Evolutionary conservation across 2,888 invertebrate species (phyloP).

Genomic region (Acrobasis suavella): DNA sequence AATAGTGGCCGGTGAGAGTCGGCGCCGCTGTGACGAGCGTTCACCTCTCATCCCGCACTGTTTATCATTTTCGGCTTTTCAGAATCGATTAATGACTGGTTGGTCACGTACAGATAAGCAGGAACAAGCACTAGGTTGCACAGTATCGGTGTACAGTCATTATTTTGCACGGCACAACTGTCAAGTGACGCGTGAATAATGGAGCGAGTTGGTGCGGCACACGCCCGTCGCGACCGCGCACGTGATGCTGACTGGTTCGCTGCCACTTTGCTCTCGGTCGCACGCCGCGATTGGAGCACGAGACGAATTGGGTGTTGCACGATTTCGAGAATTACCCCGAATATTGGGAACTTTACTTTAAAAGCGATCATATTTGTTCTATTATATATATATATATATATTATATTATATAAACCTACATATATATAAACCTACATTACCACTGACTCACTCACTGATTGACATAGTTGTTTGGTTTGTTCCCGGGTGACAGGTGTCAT

Average conservation of each 20-base stretch:
- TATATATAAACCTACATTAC: too few species aligned
- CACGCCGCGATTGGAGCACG: constrained; percentile 57
- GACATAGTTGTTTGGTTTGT: too few species aligned
- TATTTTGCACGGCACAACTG: constrained; percentile 70
- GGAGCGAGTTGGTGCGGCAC: constrained; percentile 44
- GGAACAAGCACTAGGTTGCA: constrained; percentile 68
- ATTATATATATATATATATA: too few species aligned
- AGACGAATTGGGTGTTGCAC: constrained; percentile 59
- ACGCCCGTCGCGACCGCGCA: constrained; percentile 65
- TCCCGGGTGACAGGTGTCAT: too few species aligned
- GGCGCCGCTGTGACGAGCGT: constrained; percentile 80
- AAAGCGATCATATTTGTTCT: too few species aligned
- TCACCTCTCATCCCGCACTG: constrained; percentile 76
- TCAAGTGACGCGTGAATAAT: constrained; percentile 75
- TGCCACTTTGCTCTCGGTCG: constrained; percentile 50
- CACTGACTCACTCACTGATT: too few species aligned
- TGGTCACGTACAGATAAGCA: constrained; percentile 54
- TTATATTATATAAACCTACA: too few species aligned
- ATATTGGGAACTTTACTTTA: background rate
- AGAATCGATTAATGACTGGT: constrained; percentile 40
- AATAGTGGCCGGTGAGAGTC: constrained; percentile 79
- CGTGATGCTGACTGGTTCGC: constrained; percentile 79
- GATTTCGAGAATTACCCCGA: constrained; percentile 44
- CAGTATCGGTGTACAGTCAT: constrained; percentile 66
- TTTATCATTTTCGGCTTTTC: constrained; percentile 52